These are phyloP conservation scores for Pionites leucogaster DNA, from an alignment of 2,113 vertebrate genomes.

Conservation along the genomic window DNA sequence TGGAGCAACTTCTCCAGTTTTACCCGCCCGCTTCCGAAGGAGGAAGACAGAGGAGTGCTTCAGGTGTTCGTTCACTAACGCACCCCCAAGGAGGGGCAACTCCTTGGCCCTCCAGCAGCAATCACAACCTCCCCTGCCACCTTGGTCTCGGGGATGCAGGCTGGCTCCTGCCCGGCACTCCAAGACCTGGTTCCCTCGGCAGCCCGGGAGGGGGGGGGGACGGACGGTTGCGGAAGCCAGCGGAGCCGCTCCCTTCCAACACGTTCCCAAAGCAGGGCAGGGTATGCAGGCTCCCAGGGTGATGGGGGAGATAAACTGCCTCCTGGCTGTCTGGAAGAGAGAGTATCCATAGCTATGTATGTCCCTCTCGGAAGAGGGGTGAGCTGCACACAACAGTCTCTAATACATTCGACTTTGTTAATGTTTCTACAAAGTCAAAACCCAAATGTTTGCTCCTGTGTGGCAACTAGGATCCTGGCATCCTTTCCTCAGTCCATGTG, in stretches of 20 bases:
- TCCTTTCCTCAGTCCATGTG: neutral
- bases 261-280: neutral
- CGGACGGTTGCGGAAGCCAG: neutral
- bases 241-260: rapidly evolving
- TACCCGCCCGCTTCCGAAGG: neutral
- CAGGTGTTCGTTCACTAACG: no score
- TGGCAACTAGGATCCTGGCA: neutral
- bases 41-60: neutral
- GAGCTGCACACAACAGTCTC: neutral
- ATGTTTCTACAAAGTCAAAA: neutral
- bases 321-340: neutral
- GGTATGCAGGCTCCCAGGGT: rapidly evolving
- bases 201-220: no score
- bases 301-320: neutral
- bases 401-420: neutral
- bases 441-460: neutral
- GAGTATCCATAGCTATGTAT: rapidly evolving
- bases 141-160: neutral
- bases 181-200: rapidly evolving
- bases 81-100: rapidly evolving
- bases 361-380: neutral
- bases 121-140: neutral
- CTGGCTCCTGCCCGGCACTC: neutral
- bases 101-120: neutral
- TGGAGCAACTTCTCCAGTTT: neutral